Conservation (phyloP, 2,888 invertebrate genomes). For the Hanleya hanleyi region DNA sequence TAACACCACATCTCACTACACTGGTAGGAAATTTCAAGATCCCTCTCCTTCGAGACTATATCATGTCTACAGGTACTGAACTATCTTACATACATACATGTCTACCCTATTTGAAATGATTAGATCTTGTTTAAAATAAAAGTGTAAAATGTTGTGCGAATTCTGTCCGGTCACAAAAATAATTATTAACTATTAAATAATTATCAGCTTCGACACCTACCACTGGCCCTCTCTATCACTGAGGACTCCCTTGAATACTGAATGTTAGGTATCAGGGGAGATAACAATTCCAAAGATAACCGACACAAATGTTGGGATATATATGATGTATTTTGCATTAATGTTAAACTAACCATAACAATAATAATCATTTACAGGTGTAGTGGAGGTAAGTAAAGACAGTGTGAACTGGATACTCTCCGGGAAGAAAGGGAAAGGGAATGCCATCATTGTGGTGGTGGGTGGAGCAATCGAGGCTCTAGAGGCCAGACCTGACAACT, state of each 20-base stretch:
- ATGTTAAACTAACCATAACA: not conserved
- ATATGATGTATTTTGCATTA: not conserved
- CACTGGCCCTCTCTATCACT: not conserved
- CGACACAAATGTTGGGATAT: not conserved
- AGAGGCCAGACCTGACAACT: slow-evolving; percentile 81
- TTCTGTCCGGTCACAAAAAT: not conserved
- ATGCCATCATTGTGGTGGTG: slow-evolving; percentile 84
- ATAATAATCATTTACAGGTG: slow-evolving; percentile 49
- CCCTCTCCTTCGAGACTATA: slow-evolving; percentile 83
- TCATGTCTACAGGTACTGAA: slow-evolving; percentile 77
- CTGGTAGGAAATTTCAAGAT: slow-evolving; percentile 83
- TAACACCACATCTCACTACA: slow-evolving; percentile 77
- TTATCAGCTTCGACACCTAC: too few species aligned
- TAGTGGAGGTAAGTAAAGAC: slow-evolving; percentile 75
- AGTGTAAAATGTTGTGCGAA: not conserved
- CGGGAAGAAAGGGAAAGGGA: slow-evolving; percentile 74
- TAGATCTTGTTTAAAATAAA: too few species aligned
- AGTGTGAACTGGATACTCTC: slow-evolving; percentile 78
- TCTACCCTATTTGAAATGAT: too few species aligned
- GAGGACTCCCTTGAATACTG: not conserved
- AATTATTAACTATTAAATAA: not conserved
- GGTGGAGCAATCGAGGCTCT: slow-evolving; percentile 94
- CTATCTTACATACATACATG: too few species aligned
- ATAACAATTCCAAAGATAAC: too few species aligned
- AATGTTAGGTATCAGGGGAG: not conserved